These are phyloP conservation scores for Ernsta delagoae DNA, from an alignment of 2,888 invertebrate genomes.

Conservation along the genomic window DNA sequence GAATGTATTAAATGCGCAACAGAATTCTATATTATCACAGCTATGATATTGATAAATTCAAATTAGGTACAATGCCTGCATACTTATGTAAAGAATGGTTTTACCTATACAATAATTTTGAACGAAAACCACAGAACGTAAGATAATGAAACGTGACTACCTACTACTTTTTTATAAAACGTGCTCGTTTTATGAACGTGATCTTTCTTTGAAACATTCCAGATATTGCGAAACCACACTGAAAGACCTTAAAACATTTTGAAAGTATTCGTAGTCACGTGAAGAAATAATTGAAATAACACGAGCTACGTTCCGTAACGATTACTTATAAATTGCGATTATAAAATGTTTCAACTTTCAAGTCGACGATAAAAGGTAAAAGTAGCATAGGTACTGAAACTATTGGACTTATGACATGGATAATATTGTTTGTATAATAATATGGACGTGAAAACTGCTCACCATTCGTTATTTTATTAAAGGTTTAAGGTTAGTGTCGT, in stretches of 20 bases:
- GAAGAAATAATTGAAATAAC: slow-evolving; percentile 31
- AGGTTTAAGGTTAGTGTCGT: too few species aligned
- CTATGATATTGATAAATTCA: background rate
- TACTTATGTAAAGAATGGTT: too few species aligned
- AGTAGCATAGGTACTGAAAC: too few species aligned
- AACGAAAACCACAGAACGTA: slow-evolving; percentile 11
- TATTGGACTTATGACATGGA: too few species aligned
- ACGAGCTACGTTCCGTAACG: slow-evolving; percentile 10
- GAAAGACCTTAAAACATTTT: slow-evolving; percentile 38
- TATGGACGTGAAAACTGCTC: too few species aligned
- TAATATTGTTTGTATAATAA: too few species aligned
- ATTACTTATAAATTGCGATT: slow-evolving; percentile 7
- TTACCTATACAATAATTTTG: background rate
- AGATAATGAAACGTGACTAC: slow-evolving; percentile 45
- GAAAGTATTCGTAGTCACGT: slow-evolving; percentile 45
- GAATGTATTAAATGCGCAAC: too few species aligned
- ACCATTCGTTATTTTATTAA: too few species aligned
- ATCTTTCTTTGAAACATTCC: slow-evolving; percentile 46
- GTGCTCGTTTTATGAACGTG: slow-evolving; percentile 50
- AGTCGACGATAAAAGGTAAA: background rate
- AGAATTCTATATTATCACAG: too few species aligned
- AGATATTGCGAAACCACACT: slow-evolving; percentile 44
- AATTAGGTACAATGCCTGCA: background rate
- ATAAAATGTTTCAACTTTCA: slow-evolving; percentile 6
- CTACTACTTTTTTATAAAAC: slow-evolving; percentile 38